A percentile compares a stretch with the other conserved stretches of the same genome.
phyloP scores from a whole-genome alignment of 2,888 invertebrate species.

The Tricholauxania praeusta region DNA sequence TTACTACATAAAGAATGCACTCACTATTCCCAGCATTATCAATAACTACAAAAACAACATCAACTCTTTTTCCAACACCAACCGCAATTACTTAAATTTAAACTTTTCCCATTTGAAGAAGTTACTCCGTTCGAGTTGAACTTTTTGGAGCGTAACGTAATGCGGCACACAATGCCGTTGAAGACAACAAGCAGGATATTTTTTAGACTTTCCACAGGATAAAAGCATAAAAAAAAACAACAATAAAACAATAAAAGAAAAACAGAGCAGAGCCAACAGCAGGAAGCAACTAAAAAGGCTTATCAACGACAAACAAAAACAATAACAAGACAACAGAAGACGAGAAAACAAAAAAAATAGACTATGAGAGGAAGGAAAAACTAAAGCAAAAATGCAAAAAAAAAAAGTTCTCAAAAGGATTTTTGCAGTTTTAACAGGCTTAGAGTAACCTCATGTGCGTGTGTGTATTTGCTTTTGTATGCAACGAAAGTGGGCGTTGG shows the following conservation, averaged over 20 bases:
- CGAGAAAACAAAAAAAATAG: neutral
- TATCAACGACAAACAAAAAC: conserved; percentile 5
- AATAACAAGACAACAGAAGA: conserved; percentile 4
- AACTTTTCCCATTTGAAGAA: conserved; percentile 32
- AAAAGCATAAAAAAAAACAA: neutral
- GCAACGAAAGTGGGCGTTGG: conserved; percentile 18
- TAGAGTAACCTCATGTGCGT: neutral
- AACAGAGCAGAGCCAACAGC: conserved; percentile 2
- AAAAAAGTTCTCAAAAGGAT: neutral
- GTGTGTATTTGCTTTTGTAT: neutral
- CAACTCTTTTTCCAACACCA: conserved; percentile 1
- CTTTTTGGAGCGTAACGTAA: neutral
- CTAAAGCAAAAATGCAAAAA: neutral
- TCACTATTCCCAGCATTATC: too few species aligned
- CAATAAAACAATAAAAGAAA: neutral
- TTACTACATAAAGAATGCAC: too few species aligned
- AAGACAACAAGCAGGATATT: conserved; percentile 6
- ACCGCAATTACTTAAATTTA: conserved; percentile 31
- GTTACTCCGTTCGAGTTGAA: conserved; percentile 24
- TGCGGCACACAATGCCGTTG: neutral
- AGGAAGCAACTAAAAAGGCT: neutral
- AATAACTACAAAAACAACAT: too few species aligned
- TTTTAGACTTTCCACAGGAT: neutral
- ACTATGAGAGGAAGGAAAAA: neutral
- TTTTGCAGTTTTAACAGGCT: neutral